A percentile compares a stretch with the other conserved stretches of the same genome.
Evolutionary conservation across 2,888 invertebrate genomes (phyloP).

Genomic region (Protodeltote pygarga): DNA sequence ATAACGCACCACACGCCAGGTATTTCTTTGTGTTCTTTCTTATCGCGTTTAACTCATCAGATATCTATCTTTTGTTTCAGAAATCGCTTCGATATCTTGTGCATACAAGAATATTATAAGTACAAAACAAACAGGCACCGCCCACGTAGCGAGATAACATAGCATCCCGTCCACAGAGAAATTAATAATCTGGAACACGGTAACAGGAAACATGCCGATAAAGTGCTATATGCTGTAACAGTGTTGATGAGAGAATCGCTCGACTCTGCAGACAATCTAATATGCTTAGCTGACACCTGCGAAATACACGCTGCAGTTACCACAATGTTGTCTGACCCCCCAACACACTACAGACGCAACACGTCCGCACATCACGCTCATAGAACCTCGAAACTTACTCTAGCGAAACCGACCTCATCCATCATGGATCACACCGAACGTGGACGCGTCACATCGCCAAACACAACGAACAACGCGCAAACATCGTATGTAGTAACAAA

Average conservation of each 20-base stretch:
- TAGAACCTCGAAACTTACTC: conserved; percentile 31
- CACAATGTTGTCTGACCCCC: conserved; percentile 43
- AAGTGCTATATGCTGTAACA: conserved; percentile 54
- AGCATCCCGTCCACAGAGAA: conserved; percentile 79
- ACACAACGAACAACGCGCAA: conserved; percentile 39
- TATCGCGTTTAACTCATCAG: conserved; percentile 58
- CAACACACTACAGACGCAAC: conserved; percentile 35
- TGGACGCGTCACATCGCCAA: conserved; percentile 16
- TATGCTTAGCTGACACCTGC: conserved; percentile 78
- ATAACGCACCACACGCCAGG: no score
- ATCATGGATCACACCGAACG: conserved; percentile 29
- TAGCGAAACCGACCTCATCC: conserved; percentile 13
- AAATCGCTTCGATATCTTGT: conserved; percentile 82
- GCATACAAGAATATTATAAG: conserved; percentile 81
- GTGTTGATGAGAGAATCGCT: conserved; percentile 52
- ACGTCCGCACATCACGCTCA: conserved; percentile 18
- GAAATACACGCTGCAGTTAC: conserved; percentile 36
- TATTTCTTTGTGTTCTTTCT: conserved; percentile 49
- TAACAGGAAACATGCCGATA: conserved; percentile 80
- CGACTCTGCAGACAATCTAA: conserved; percentile 49
- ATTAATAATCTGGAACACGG: conserved; percentile 77
- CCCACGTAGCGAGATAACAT: conserved; percentile 78
- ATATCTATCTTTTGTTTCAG: conserved; percentile 79
- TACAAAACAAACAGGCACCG: conserved; percentile 75
- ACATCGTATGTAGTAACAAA: conserved; percentile 54